Evolutionary conservation across 2,888 invertebrate genomes (phyloP), one percentile per base, ranked within the genome.

Genomic region (Melinopterus prodromus): DNA sequence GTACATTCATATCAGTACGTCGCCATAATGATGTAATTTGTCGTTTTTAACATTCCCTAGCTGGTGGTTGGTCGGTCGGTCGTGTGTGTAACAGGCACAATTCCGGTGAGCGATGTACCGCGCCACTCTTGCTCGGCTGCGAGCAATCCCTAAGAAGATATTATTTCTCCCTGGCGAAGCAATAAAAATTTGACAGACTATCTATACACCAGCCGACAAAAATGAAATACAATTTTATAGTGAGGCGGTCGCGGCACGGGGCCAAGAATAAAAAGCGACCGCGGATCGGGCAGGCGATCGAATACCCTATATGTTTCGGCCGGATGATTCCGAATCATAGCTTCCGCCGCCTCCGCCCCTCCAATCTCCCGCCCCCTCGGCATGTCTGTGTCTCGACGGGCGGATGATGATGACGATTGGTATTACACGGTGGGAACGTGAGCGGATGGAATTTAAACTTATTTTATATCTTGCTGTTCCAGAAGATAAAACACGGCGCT

Each of bases 211-310:
- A 26, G 71, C 15, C 16, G 26, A 26, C 71, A 71, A 71, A 71
- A 71, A 71, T 71, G 71, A 71, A 71, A 71, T 26, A 71, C 71
- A 71, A 71, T 71, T 71, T 71, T 71, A 53, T 53, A 53, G 53
- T 53, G 53, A 4, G 53, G 53, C 53, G 53, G 53, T 53, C 9
- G 53, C 53, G 53, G 53, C 12, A 53, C 53, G 1, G 53, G 53
- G 7, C 53, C 53, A 53, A 6, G 12, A 53, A 53, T 53, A 53
- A 53, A 26, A 53, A 53, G 53, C 53, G 53, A 53, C 53, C 53
- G 53, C 53, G 53, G 53, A 53, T 9, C 12, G 12, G 53, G 53
- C 53, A 26, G 53, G 53, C 53, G 53, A 53, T 53, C 53, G 53
- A 53, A 53, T 53, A 53, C 53, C 53, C 53, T 53, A 53, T 53